Conservation (phyloP, 2,888 invertebrate species). For the Tethea ocularis region DNA sequence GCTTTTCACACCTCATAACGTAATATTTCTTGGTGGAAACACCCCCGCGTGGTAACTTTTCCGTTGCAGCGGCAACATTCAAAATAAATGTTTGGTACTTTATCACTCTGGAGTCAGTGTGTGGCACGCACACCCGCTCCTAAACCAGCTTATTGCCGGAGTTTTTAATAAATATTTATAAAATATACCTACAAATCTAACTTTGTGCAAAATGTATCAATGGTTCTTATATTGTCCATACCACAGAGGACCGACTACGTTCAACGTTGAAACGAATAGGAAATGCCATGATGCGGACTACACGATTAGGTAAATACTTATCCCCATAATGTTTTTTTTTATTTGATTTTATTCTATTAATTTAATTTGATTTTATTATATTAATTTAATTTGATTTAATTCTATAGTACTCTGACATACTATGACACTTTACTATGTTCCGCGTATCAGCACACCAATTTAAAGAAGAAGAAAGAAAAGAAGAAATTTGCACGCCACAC, state of each 20-base stretch:
- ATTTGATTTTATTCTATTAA: too few species aligned
- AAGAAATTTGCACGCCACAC: too few species aligned
- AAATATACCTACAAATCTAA: slow-evolving; percentile 8
- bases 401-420: too few species aligned
- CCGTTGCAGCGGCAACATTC: slow-evolving; percentile 77
- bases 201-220: not conserved
- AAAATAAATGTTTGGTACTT: slow-evolving; percentile 81
- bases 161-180: slow-evolving; percentile 26
- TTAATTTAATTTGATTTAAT: too few species aligned
- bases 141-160: slow-evolving; percentile 39
- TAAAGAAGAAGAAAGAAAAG: too few species aligned
- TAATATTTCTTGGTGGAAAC: slow-evolving; percentile 76
- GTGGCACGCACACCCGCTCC: slow-evolving; percentile 40
- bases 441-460: too few species aligned
- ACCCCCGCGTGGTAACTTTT: slow-evolving; percentile 72
- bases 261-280: not conserved
- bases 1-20: slow-evolving; percentile 83
- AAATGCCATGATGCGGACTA: not conserved
- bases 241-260: not conserved
- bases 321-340: too few species aligned
- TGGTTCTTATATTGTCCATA: not conserved
- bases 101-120: slow-evolving; percentile 62
- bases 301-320: too few species aligned
- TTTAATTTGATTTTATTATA: too few species aligned
- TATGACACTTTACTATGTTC: too few species aligned